These are phyloP conservation scores for Hemichromis elongatus DNA, from an alignment of 2,113 vertebrate genomes.

Conservation along the genomic window DNA sequence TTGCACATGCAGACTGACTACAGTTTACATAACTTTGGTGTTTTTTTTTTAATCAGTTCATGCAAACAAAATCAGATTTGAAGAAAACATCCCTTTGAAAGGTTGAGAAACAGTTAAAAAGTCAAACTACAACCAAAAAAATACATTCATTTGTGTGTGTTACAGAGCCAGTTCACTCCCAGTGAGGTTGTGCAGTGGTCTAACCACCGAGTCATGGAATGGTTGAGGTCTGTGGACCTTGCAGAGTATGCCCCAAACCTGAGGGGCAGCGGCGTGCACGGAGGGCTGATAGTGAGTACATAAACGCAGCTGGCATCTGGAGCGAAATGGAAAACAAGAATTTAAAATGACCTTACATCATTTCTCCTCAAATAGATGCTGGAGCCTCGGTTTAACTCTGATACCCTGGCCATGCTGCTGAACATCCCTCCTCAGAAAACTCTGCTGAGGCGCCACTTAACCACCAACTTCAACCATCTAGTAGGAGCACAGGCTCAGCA, in stretches of 20 bases:
- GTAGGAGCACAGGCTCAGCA: slow-evolving; percentile 87
- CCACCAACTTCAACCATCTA: slow-evolving; percentile 86
- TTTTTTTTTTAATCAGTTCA: accelerated
- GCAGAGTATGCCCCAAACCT: slow-evolving; percentile 98
- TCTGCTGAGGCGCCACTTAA: slow-evolving; percentile 87
- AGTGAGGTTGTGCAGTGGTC: slow-evolving; percentile 96
- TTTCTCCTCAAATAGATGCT: slow-evolving; percentile 77
- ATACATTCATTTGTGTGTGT: not conserved
- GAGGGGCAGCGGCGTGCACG: slow-evolving; percentile 93
- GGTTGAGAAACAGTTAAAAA: not conserved
- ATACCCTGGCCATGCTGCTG: slow-evolving; percentile 90
- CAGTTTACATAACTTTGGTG: not conserved
- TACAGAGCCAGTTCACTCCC: slow-evolving; percentile 77
- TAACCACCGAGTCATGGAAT: slow-evolving; percentile 98
- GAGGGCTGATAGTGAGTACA: slow-evolving; percentile 89
- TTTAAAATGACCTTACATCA: not conserved
- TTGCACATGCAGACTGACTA: not conserved
- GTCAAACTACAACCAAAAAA: not conserved
- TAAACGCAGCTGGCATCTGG: accelerated
- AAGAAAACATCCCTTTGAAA: accelerated
- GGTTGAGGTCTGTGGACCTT: slow-evolving; percentile 92
- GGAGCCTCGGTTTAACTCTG: slow-evolving; percentile 89
- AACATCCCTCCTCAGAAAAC: slow-evolving; percentile 97
- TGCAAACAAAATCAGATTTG: not conserved
- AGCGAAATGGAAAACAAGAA: not conserved